These are phyloP conservation scores for Tragopan temminckii DNA, from an alignment of 2,797 vertebrate genomes.

Conservation along the genomic window DNA sequence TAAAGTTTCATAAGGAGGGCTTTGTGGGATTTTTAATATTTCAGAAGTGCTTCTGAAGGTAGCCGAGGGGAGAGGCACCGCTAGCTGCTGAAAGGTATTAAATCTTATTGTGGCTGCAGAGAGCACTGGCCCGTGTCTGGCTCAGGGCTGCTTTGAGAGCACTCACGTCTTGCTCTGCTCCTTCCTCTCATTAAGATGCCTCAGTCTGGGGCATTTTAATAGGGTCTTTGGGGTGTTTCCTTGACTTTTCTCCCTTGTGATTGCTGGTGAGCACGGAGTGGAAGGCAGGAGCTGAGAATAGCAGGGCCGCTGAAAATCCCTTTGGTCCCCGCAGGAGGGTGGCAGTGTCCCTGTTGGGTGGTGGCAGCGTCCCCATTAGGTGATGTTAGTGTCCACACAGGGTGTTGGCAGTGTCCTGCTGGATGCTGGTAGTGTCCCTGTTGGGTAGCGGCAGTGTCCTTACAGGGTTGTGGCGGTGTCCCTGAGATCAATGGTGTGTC, in stretches of 20 bases:
- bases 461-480: no score
- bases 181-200: background rate
- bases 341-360: background rate
- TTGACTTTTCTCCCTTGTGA: background rate
- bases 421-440: background rate
- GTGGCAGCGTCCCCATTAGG: background rate
- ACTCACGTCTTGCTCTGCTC: background rate
- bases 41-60: conserved; percentile 42
- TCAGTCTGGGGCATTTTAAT: background rate
- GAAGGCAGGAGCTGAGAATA: background rate
- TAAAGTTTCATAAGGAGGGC: conserved; percentile 50
- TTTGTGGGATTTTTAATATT: conserved; percentile 59
- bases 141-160: background rate
- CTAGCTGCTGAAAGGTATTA: conserved; percentile 27
- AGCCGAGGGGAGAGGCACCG: background rate
- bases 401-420: no score
- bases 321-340: background rate
- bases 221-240: background rate
- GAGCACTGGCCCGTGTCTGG: background rate
- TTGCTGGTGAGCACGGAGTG: background rate
- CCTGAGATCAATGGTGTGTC: no score
- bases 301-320: background rate
- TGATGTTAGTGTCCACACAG: background rate
- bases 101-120: conserved; percentile 31
- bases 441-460: background rate